phyloP scores from a whole-genome alignment of 2,797 vertebrate genomes.

The Acipenser ruthenus region DNA sequence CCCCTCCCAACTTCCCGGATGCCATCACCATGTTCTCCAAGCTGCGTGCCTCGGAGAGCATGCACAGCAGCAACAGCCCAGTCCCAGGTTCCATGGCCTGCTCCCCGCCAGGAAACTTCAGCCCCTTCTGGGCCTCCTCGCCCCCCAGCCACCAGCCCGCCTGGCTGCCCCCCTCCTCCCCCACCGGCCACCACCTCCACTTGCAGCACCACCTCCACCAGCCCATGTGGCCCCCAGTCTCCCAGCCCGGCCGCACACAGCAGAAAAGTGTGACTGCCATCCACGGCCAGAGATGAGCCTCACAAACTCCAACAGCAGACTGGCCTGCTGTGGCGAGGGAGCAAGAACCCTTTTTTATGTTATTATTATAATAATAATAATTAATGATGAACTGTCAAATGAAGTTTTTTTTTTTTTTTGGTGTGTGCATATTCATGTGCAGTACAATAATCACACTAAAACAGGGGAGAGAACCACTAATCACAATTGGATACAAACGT shows the following conservation, averaged over 20 bases:
- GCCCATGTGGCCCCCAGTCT: constrained; percentile 70
- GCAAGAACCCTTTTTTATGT: constrained; percentile 32
- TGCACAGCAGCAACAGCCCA: constrained; percentile 51
- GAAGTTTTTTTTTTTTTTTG: not conserved
- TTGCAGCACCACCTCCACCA: constrained; percentile 68
- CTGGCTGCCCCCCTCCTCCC: constrained; percentile 74
- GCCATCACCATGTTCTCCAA: constrained; percentile 94
- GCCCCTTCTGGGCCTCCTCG: constrained; percentile 81
- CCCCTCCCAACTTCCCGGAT: constrained; percentile 88
- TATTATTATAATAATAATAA: constrained; percentile 18
- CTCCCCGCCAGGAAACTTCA: constrained; percentile 63
- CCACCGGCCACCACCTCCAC: constrained; percentile 62
- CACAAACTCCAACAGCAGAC: not conserved
- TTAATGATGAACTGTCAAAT: constrained; percentile 20
- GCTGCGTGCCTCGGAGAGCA: constrained; percentile 74
- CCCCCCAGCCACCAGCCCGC: constrained; percentile 69
- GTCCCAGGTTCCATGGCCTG: constrained; percentile 64
- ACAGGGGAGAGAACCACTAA: constrained; percentile 29
- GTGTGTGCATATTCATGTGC: constrained; percentile 19
- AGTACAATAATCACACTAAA: constrained; percentile 14
- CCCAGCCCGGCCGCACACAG: constrained; percentile 54
- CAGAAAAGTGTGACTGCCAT: constrained; percentile 67
- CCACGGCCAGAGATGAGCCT: constrained; percentile 80
- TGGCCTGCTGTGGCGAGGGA: constrained; percentile 17
- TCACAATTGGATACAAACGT: too few relatives aligned